Evolutionary conservation across 2,888 invertebrate species (phyloP).

Genomic region (Mycalesis mineus): DNA sequence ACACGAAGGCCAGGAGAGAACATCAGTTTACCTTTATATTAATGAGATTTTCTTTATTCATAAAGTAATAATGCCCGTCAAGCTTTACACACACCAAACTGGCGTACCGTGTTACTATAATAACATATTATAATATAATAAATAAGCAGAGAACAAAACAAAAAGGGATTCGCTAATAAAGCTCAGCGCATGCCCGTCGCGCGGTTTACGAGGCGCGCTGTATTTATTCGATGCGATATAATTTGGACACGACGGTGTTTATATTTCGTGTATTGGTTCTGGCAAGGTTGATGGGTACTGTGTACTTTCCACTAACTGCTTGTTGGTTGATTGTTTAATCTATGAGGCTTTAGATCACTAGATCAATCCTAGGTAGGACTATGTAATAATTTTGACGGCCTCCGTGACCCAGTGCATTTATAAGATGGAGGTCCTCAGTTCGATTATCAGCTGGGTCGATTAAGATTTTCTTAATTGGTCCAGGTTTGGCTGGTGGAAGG

Average conservation of each 20-base stretch:
- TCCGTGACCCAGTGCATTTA: too few species aligned
- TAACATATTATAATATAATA: conserved; percentile 8
- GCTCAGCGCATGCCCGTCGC: conserved; percentile 4
- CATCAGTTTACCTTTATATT: too few species aligned
- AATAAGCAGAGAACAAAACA: conserved; percentile 7
- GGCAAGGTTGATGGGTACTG: neutral
- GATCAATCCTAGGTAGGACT: too few species aligned
- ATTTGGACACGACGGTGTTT: conserved; percentile 11
- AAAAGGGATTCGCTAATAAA: conserved; percentile 3
- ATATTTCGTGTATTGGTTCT: conserved; percentile 12
- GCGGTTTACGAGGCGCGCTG: conserved; percentile 3
- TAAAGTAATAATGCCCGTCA: neutral
- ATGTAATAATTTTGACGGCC: neutral
- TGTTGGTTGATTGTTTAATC: too few species aligned
- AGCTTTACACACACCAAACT: neutral
- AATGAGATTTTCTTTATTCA: too few species aligned
- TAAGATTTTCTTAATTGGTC: too few species aligned
- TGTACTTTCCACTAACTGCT: too few species aligned
- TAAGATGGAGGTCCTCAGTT: too few species aligned
- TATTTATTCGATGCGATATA: conserved; percentile 10
- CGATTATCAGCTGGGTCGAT: too few species aligned
- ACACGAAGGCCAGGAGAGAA: too few species aligned
- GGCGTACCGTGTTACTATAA: conserved; percentile 3
- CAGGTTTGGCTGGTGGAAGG: too few species aligned
- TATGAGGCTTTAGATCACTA: too few species aligned